Evolutionary conservation across 2,888 invertebrate species (phyloP), one percentile per base, ranked within the genome.

Genomic region (Drosophila multiciliata): DNA sequence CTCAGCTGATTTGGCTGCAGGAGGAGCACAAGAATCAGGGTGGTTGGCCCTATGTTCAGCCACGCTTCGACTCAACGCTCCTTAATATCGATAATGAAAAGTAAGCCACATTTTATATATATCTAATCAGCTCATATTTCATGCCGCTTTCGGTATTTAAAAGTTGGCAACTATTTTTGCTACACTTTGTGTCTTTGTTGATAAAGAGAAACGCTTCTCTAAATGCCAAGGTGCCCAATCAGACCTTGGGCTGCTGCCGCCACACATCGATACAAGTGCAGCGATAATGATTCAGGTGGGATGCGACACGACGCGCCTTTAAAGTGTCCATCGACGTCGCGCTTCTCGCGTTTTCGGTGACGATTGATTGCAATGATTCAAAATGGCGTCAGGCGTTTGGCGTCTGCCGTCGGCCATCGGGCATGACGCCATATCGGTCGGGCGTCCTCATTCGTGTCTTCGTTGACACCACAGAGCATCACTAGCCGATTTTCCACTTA

Each of bases 11-110:
- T 75, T 97, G 96, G 95, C 94, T 95, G 26, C 97, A 98, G 92
- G 97, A 98, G 92, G 98, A 98, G 91, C 98, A 97, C 92, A 97
- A 96, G 93, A 98, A 98, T 92, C 95, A 95, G 89, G 98, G 98
- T 0, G 95, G 95, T 17, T 97, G 96, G 96, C 90, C 93, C 0
- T 97, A 96, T 88, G 95, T 95, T 42, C 95, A 95, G 91, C 94
- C 95, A n/a, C 94, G 96, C 49, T 92, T 97, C 74, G 94, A 95
- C 65, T 96, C 95, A 0, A 95, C 97, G 72, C 94, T 97, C 80
- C 95, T 75, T 1, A 63, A 80, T 12, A 48, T 68, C 29, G 32
- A 75, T 12, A 29, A 33, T 26, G 78, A 90, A 62, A 42, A 36
- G 89, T 87, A 69, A 84, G 87, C 82, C 17, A 12, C 1, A 40